Evolutionary conservation across 2,797 vertebrate genomes (phyloP), one percentile per base, ranked within the genome.

Genomic region (Crenuchus spilurus): DNA sequence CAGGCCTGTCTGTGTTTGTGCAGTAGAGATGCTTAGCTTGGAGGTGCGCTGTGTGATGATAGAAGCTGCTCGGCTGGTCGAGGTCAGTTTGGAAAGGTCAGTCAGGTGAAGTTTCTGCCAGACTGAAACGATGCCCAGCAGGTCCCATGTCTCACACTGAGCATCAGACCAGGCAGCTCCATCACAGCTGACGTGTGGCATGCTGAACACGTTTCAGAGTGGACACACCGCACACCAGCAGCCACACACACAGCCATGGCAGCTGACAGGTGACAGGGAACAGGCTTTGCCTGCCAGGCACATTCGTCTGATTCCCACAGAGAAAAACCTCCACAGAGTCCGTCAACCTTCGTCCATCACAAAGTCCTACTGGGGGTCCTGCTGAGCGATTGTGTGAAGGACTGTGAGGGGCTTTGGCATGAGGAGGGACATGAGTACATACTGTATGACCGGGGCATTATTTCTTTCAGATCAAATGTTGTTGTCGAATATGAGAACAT

Each of bases 11-110:
- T 16, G n/a, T 60, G 22, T 37, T 20, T 6, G 8, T 20, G 18
- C 55, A 18, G n/a, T 58, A 4, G 4, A 16, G 18, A 16, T 11
- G 13, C 28, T 33, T 72, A 80, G 80, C 87, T 84, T 88, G 85
- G 84, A 72, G 54, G 75, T 68, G 85, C 84, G 86, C 83, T 87
- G 77, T 84, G 84, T 28, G 8, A 5, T 16, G 81, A 85, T 81
- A 72, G 81, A 84, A 88, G 86, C 86, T 87, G 89, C 90, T 89
- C 83, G 88, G 86, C 88, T 87, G 86, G 84, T 84, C 85, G 86
- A 88, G 85, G 88, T 90, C 88, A 90, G 83, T 91, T 87, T 85
- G 84, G 88, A 86, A 92, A 94, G 93, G 93, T 93, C 91, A 91
- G 41, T 83, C 86, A 92, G 88, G 89, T 90, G 74, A 91, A 90